Base-by-base conservation (phyloP, 2,888 invertebrate genomes). In the Yponomeuta evonymella region DNA sequence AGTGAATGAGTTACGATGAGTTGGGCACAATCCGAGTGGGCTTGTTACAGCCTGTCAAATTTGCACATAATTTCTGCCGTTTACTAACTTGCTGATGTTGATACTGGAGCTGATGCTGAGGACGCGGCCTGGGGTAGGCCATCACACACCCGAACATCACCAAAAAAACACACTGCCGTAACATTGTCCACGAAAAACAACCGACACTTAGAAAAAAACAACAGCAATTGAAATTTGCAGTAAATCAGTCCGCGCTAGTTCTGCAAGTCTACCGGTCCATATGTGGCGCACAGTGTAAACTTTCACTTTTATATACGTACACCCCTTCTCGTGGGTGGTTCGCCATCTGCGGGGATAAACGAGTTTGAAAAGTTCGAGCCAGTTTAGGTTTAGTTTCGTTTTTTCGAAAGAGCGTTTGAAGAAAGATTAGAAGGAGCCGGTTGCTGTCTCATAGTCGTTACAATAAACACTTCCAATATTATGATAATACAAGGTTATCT, bases 261-360 rank as follows among this genome's bases (percentile, higher is more conserved):
- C 51, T 15, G 15, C 51, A 58, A 12, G 15, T 79, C 80, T 79
- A 86, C 15, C 15, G 86, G 85, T 81, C 83, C 80, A 76, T 86
- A 81, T 82, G 80, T 80, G 83, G 86, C 85, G 84, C 86, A 83
- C 82, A 77, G 75, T 75, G 75, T 71, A 84, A 86, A 83, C 84
- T 87, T 74, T 73, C 88, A 81, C 87, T 86, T 86, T 58, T 91
- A 89, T 91, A 92, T 91, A 91, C 80, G 81, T 80, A 73, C 89
- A 90, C 87, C 90, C 90, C 90, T 88, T 85, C 90, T 89, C 81
- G 78, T 72, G 73, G 72, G 70, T 70, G 72, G 77, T 78, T 76
- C 77, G 85, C n/a, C 12, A n/a, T 67, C 67, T 67, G 67, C 33
- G 68, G 68, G 48, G 48, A 51, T 68, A 51, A 29, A 29, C 23